These are phyloP conservation scores for Alauda arvensis DNA, from an alignment of 2,797 vertebrate species.

Conservation along the genomic window DNA sequence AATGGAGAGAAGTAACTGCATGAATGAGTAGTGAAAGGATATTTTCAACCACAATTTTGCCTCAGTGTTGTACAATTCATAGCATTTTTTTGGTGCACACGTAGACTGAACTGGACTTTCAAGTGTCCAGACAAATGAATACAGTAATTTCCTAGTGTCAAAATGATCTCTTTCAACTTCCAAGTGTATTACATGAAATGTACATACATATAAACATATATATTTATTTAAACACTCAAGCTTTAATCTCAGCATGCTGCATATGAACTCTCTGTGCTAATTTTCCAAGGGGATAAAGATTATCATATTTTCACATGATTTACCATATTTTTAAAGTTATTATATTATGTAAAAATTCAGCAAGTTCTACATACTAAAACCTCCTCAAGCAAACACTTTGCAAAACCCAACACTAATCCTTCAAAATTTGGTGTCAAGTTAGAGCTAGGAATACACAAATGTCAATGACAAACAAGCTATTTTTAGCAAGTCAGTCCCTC, in stretches of 20 bases:
- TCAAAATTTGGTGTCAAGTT: constrained; percentile 17
- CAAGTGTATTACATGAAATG: neutral
- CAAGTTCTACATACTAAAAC: neutral
- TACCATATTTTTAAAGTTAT: neutral
- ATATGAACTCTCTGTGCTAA: neutral
- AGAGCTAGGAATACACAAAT: constrained; percentile 34
- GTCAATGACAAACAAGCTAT: constrained; percentile 50
- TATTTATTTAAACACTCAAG: neutral
- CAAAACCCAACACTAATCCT: constrained; percentile 31
- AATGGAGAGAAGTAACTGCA: neutral
- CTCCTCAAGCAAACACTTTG: constrained; percentile 1
- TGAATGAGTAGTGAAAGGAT: neutral
- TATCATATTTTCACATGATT: neutral
- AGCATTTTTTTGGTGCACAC: neutral
- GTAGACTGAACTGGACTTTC: neutral
- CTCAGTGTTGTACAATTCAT: neutral
- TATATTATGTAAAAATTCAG: neutral
- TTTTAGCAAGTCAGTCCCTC: constrained; percentile 50
- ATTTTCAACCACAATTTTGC: neutral
- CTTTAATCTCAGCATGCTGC: neutral
- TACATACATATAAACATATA: neutral
- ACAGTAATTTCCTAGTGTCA: neutral
- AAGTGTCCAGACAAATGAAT: neutral
- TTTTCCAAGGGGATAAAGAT: constrained; percentile 17
- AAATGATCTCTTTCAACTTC: neutral